phyloP scores from a whole-genome alignment of 2,113 vertebrate genomes.

The Coptodon bakossiorum region DNA sequence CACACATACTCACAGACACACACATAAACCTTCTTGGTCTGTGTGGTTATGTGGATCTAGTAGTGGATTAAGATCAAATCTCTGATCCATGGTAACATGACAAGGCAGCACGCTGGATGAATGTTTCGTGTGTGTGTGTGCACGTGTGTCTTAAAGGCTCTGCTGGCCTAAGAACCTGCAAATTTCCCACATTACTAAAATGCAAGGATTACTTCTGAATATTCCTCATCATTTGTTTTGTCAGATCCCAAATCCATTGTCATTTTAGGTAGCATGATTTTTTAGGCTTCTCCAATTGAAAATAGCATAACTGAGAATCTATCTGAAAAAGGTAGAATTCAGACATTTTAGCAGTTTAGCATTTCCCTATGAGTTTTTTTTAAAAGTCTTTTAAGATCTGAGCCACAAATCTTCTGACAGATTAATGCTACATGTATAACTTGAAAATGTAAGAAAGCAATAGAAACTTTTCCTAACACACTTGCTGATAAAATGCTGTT shows the following conservation, averaged over 20 bases:
- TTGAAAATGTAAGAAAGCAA: background rate
- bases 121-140: background rate
- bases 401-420: background rate
- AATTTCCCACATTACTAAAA: constrained; percentile 31
- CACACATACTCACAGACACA: background rate
- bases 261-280: background rate
- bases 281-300: background rate
- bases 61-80: constrained; percentile 63
- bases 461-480: background rate
- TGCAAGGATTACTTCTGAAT: background rate
- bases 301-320: background rate
- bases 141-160: background rate
- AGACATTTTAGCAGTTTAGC: background rate
- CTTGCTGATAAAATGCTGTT: background rate
- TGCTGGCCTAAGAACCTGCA: background rate
- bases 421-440: background rate
- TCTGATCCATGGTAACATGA: constrained; percentile 52
- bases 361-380: background rate
- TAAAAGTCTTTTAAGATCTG: background rate
- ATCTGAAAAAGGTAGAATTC: background rate
- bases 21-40: constrained; percentile 8
- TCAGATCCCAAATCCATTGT: background rate
- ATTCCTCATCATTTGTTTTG: background rate
- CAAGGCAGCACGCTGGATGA: constrained; percentile 31
- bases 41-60: constrained; percentile 48